Evolutionary conservation across 2,797 vertebrate species (phyloP), one percentile per base, ranked within the genome.

Genomic region (Staurois parvus): DNA sequence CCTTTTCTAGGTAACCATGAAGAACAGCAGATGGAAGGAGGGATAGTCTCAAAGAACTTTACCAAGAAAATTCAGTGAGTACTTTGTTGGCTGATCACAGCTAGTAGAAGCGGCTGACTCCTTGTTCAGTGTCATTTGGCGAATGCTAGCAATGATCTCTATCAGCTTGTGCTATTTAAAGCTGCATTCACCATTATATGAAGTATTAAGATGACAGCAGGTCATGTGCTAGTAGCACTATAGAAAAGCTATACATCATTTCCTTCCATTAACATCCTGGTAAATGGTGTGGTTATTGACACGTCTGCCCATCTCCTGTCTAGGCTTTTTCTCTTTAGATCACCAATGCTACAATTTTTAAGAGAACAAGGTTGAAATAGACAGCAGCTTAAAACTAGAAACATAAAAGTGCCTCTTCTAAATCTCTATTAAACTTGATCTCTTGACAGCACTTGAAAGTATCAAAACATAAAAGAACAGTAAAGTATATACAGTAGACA

Each of bases 11-110:
- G 98, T 83, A 99, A 97, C 90, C 98, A 99, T 0, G 98, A 99
- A 91, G 98, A 99, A 92, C 98, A 98, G 89, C 98, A 99, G 88
- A 95, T 97, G 17, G 97, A 99, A 92, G 98, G 98, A 21, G 97
- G 98, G 62, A 99, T 98, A 0, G 97, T 99, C 84, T 98, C 98
- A 83, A 99, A 99, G 95, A 99, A 99, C 91, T 99, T 99, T 94
- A 99, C 98, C 78, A 99, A 99, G 95, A 99, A 99, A 94, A 98
- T 99, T 91, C 98, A 99, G 98, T 99, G 91, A 95, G 98, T 97
- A 88, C 84, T 9, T 11, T 17, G n/a, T 56, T 37, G 30, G 68
- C 17, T 45, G 73, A 70, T 77, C 48, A 37, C 66, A 29, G 48
- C 52, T 56, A 28, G 26, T 76, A 32, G 45, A 59, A 26, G 24